These are phyloP conservation scores for Semnornis frantzii DNA, from an alignment of 2,113 vertebrate species.

Conservation along the genomic window DNA sequence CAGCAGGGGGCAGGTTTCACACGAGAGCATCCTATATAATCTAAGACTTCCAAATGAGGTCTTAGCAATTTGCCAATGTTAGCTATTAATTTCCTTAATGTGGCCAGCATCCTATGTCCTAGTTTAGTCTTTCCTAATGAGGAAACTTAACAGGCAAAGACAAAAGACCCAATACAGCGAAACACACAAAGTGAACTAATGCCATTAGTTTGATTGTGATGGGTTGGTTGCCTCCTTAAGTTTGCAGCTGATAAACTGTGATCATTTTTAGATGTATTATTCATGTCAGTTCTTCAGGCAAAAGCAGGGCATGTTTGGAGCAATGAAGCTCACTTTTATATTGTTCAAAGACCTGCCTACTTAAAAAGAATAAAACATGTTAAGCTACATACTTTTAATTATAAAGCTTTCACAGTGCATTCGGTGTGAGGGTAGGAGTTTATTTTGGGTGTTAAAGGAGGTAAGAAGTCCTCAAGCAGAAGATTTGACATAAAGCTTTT, in stretches of 20 bases:
- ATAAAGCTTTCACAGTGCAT: background rate
- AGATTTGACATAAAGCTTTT: background rate
- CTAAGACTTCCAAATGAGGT: background rate
- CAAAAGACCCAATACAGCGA: conserved; percentile 8
- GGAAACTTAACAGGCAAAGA: background rate
- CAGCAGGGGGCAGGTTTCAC: background rate
- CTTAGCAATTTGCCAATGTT: background rate
- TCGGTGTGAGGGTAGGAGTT: background rate
- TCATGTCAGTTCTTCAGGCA: conserved; percentile 38
- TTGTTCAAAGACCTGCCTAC: background rate
- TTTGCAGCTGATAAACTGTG: background rate
- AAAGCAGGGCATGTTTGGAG: conserved; percentile 14
- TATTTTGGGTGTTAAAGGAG: background rate
- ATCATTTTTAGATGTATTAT: conserved; percentile 15
- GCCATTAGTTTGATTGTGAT: background rate
- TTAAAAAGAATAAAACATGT: background rate
- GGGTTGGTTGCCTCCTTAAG: background rate
- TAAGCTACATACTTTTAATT: background rate
- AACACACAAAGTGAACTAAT: background rate
- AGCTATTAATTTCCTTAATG: background rate
- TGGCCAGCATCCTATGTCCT: background rate
- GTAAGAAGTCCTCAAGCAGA: conserved; percentile 13
- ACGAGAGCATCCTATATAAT: background rate
- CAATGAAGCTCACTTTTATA: background rate
- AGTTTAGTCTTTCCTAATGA: conserved; percentile 3